These are phyloP conservation scores for Ephestia elutella DNA, from an alignment of 1,140 invertebrate genomes.

Conservation along the genomic window DNA sequence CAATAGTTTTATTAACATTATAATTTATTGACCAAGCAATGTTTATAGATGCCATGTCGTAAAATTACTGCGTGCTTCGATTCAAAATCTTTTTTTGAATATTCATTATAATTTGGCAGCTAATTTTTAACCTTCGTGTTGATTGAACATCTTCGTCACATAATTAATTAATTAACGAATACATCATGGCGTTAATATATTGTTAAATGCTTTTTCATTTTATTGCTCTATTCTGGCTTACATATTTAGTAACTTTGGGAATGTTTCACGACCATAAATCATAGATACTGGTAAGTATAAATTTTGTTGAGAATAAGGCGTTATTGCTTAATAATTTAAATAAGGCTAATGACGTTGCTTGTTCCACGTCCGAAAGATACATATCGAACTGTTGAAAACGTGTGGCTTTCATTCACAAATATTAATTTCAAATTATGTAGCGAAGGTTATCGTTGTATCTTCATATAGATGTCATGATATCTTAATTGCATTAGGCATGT, in stretches of 20 bases:
- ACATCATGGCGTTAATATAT: constrained; percentile 49
- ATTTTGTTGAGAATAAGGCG: constrained; percentile 30
- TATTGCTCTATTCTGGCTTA: constrained; percentile 39
- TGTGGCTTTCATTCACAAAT: constrained; percentile 18
- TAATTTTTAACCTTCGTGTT: constrained; percentile 52
- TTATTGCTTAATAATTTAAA: constrained; percentile 56
- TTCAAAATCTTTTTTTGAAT: constrained; percentile 40
- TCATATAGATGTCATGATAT: constrained; percentile 32
- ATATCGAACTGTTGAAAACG: constrained; percentile 9
- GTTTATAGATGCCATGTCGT: constrained; percentile 38
- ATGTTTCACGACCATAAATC: constrained; percentile 40
- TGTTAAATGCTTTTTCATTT: constrained; percentile 43
- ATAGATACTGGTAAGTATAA: constrained; percentile 32
- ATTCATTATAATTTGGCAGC: constrained; percentile 50
- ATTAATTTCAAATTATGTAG: constrained; percentile 9
- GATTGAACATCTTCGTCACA: constrained; percentile 54
- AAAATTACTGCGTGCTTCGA: constrained; percentile 38
- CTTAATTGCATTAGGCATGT: constrained; percentile 37
- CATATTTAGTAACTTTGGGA: constrained; percentile 42
- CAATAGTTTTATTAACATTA: constrained; percentile 48
- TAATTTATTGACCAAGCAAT: constrained; percentile 46
- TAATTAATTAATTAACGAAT: constrained; percentile 62
- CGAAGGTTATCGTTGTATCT: constrained; percentile 16
- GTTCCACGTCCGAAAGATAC: constrained; percentile 17
- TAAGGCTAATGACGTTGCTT: constrained; percentile 52